Conservation (phyloP, 1,140 invertebrate species). For the Gonioctena quinquepunctata region DNA sequence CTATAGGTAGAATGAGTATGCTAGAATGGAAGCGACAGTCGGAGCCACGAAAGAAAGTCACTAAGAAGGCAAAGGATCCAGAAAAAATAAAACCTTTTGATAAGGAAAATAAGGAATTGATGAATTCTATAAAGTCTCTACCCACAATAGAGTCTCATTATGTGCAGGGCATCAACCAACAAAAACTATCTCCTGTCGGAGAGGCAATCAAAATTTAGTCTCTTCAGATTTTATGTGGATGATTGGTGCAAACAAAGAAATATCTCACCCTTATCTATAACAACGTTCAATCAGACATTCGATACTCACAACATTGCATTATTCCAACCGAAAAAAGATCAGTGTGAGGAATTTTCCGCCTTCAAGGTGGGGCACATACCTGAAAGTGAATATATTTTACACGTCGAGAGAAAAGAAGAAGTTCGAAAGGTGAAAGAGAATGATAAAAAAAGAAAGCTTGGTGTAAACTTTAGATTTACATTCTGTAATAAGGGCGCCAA, state of each 20-base stretch:
- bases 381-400: not conserved
- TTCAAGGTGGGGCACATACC: not conserved
- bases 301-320: not conserved
- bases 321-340: not conserved
- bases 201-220: not conserved
- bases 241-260: not conserved
- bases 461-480: not conserved
- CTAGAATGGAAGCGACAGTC: too few species aligned
- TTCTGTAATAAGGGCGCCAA: too few species aligned
- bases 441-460: not conserved
- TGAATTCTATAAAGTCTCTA: not conserved
- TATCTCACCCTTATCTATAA: not conserved
- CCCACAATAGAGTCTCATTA: not conserved
- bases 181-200: not conserved
- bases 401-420: too few species aligned
- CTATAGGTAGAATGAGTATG: too few species aligned
- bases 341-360: not conserved
- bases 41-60: too few species aligned
- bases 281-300: not conserved
- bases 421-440: not conserved
- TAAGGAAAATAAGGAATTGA: too few species aligned
- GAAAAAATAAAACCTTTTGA: too few species aligned
- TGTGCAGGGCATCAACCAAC: not conserved
- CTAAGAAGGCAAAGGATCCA: too few species aligned
- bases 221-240: not conserved